A percentile compares a stretch with the other conserved stretches of the same genome.
phyloP scores from a whole-genome alignment of 2,797 vertebrate species.

The Lacerta viridis region DNA sequence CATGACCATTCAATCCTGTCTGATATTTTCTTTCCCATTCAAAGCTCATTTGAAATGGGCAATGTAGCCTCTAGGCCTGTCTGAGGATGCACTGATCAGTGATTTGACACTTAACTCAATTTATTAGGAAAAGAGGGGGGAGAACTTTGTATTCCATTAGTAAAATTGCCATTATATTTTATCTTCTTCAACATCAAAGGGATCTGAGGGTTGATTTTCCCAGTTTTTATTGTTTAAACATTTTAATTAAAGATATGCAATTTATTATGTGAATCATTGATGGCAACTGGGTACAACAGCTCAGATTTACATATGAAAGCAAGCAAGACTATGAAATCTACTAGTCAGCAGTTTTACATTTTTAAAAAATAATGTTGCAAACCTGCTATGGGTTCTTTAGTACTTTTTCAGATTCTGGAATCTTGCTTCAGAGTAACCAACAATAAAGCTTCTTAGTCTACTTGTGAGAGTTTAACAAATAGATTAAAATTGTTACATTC shows the following conservation, averaged over 20 bases:
- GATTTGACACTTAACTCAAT: constrained; percentile 78
- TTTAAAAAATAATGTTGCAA: constrained; percentile 42
- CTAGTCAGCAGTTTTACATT: constrained; percentile 62
- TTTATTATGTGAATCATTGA: constrained; percentile 68
- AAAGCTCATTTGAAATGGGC: constrained; percentile 64
- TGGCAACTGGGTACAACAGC: constrained; percentile 47
- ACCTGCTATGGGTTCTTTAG: constrained; percentile 67
- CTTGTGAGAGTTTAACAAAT: constrained; percentile 34
- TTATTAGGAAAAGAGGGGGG: constrained; percentile 60
- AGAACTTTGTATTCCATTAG: constrained; percentile 58
- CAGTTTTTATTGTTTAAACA: constrained; percentile 75
- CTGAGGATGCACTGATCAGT: constrained; percentile 68
- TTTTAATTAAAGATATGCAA: constrained; percentile 73
- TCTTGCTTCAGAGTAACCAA: constrained; percentile 54
- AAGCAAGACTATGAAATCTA: constrained; percentile 61
- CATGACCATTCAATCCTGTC: constrained; percentile 78
- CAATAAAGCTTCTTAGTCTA: constrained; percentile 37
- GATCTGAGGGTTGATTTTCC: constrained; percentile 62
- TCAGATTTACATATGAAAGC: constrained; percentile 78
- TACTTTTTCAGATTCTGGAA: constrained; percentile 52
- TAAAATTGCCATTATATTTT: constrained; percentile 69
- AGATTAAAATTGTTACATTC: constrained; percentile 9
- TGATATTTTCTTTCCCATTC: constrained; percentile 76
- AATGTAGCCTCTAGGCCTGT: constrained; percentile 56
- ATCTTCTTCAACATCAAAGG: constrained; percentile 69